Base-by-base conservation (phyloP, 2,888 invertebrate species). In the Minunthozetes semirufus region DNA sequence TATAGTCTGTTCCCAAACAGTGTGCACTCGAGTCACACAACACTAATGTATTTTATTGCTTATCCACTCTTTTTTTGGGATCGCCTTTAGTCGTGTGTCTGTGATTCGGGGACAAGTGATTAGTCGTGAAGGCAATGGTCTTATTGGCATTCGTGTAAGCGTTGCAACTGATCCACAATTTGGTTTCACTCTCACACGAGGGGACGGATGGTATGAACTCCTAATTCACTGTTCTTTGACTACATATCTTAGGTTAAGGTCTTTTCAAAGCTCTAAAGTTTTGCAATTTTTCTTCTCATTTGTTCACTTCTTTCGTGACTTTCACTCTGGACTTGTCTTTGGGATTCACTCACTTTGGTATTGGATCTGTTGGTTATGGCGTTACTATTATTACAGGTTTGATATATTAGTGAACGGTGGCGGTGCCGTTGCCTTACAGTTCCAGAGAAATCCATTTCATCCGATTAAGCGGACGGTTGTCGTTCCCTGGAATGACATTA, bases 331-430 rank as follows among this genome's bases (percentile, higher is more conserved):
- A 17, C 56, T 29, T 13, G 17, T 17, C 5, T 59, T 27, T 29
- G 27, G 27, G 1, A 59, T 29, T 29, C 59, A 17, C 13, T 27
- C n/a, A 25, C 25, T 56, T 11, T 11, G 25, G 6, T 56, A 13
- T 22, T 25, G 22, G 56, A 3, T 56, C 56, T 22, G 11, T 5
- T 70, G 15, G 25, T 25, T n/a, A 25, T 68, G 19, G n/a, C 46
- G 33, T 22, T 29, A 13, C n/a, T 19, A 9, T 29, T n/a, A 19
- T 4, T 78, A n/a, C 78, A 85, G 85, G 78, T 99, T 99, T 85
- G 99, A 99, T 85, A 87, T 99, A 72, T 87, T 99, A 81, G 97
- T 99, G 19, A 99, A 99, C 84, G 99, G 99, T n/a, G 99, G 98
- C 0, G 96, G 96, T 0, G 94, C 95, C 0, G 93, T 99, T 2